These are phyloP conservation scores for Suillia variegata DNA, from an alignment of 2,888 invertebrate species.

Conservation along the genomic window DNA sequence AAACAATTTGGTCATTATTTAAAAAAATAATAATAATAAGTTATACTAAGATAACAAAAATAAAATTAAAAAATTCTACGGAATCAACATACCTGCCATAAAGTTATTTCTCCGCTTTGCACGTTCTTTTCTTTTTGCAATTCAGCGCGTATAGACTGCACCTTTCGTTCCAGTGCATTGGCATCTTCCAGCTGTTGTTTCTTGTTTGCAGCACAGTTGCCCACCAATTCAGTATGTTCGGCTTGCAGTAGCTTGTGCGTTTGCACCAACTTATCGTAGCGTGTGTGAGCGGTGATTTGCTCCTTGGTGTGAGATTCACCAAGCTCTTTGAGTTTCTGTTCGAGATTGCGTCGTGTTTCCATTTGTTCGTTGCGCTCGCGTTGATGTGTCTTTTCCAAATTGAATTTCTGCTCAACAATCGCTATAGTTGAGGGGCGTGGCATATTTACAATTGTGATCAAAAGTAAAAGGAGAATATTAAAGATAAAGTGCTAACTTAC, in stretches of 20 bases:
- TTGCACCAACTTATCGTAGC: conserved; percentile 65
- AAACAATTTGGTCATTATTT: not conserved
- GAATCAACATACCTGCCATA: conserved; percentile 57
- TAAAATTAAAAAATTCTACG: not conserved
- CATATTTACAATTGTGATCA: not conserved
- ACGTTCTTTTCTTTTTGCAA: conserved; percentile 58
- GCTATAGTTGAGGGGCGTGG: conserved; percentile 56
- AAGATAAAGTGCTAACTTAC: conserved; percentile 50
- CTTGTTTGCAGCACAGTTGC: conserved; percentile 62
- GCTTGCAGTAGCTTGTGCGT: conserved; percentile 64
- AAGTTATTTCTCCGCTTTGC: conserved; percentile 57
- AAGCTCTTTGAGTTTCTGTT: conserved; percentile 63
- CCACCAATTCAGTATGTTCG: conserved; percentile 64
- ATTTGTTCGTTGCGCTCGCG: conserved; percentile 65
- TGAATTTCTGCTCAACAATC: conserved; percentile 66
- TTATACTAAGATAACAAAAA: not conserved
- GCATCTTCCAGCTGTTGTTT: conserved; percentile 62
- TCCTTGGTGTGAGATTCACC: conserved; percentile 63
- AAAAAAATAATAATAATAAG: not conserved
- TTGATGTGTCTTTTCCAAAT: conserved; percentile 66
- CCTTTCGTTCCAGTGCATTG: conserved; percentile 62
- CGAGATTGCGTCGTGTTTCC: conserved; percentile 62
- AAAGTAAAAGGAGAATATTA: conserved; percentile 14
- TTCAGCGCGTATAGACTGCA: conserved; percentile 62
- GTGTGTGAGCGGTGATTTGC: conserved; percentile 62